Evolutionary conservation across 1,140 invertebrate species (phyloP).

Genomic region (Drosophila neocordata): DNA sequence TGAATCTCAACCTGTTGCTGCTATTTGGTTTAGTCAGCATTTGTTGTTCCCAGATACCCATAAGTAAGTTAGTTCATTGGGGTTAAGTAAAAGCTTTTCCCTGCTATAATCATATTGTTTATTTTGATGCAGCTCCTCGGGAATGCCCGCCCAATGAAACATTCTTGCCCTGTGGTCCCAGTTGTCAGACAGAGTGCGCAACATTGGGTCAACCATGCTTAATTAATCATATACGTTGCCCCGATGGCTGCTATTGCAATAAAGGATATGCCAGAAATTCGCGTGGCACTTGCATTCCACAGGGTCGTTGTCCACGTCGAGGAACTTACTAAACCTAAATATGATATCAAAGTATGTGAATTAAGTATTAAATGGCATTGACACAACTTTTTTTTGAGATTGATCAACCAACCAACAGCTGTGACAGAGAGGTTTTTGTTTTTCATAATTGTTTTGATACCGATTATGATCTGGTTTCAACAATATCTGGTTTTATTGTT

Average conservation of each 20-base stretch:
- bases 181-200: conserved; percentile 84
- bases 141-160: conserved; percentile 69
- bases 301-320: conserved; percentile 46
- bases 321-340: not conserved
- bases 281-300: conserved; percentile 81
- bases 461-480: not conserved
- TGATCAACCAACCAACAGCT: conserved; percentile 28
- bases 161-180: conserved; percentile 83
- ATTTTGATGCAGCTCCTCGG: conserved; percentile 35
- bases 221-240: conserved; percentile 83
- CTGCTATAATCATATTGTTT: too few relatives aligned
- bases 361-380: conserved; percentile 2
- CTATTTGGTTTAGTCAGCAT: conserved; percentile 6
- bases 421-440: not conserved
- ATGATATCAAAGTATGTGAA: not conserved
- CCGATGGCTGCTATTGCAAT: conserved; percentile 84
- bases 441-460: conserved; percentile 10
- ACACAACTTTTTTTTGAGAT: not conserved
- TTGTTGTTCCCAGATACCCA: conserved; percentile 27
- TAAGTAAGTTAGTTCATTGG: conserved; percentile 38
- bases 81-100: too few relatives aligned
- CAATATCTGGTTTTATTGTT: conserved; percentile 4
- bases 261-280: conserved; percentile 81
- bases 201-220: conserved; percentile 83
- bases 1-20: conserved; percentile 34